phyloP scores from a whole-genome alignment of 37 sponge, comb jelly and placozoan genomes.

The Eunapius fragilis region DNA sequence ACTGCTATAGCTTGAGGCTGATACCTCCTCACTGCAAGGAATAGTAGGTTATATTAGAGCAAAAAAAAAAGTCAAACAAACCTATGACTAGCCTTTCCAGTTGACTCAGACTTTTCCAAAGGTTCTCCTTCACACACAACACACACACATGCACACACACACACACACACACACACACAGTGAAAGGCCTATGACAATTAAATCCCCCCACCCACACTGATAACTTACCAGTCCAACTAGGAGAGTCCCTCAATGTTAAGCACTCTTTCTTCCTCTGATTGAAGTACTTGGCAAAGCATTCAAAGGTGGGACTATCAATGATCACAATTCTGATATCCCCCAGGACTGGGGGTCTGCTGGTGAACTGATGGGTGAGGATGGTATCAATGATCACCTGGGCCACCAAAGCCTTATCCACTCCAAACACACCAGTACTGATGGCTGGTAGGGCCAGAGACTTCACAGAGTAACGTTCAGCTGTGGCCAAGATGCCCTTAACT shows the following conservation, averaged over 20 bases:
- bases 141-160: neutral
- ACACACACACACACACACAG: neutral
- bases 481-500: conserved; percentile 8
- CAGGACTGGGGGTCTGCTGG: conserved; percentile 28
- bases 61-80: neutral
- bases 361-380: conserved; percentile 31
- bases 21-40: neutral
- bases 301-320: conserved; percentile 55
- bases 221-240: neutral
- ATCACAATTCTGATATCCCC: conserved; percentile 77
- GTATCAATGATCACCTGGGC: conserved; percentile 30
- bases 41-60: neutral
- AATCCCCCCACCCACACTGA: neutral
- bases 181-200: neutral
- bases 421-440: conserved; percentile 76
- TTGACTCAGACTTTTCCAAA: neutral
- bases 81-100: neutral
- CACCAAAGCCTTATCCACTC: conserved; percentile 46
- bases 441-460: conserved; percentile 74
- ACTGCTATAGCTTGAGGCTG: neutral
- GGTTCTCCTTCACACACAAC: neutral
- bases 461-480: conserved; percentile 26
- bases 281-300: conserved; percentile 22
- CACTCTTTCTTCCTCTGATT: neutral
- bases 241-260: neutral